These are phyloP conservation scores for Sebastes iracundus DNA, from an alignment of 2,797 vertebrate species.

Conservation along the genomic window DNA sequence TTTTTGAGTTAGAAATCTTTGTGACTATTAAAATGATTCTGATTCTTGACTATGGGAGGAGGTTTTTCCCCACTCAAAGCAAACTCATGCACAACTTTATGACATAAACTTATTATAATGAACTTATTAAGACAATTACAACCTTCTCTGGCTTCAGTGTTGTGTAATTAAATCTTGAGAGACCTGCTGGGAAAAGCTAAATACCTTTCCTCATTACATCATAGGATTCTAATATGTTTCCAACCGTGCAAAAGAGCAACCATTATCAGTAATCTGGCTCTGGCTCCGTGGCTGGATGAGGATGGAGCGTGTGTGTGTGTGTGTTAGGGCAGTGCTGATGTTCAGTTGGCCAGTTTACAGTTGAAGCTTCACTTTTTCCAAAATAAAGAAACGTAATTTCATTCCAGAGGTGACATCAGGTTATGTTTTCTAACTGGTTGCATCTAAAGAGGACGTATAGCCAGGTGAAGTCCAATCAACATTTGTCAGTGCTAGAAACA, in stretches of 20 bases:
- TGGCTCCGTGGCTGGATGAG: conserved; percentile 1
- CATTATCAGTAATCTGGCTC: conserved; percentile 46
- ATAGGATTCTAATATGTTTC: conserved; percentile 33
- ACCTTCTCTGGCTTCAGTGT: background rate
- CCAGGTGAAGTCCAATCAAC: background rate
- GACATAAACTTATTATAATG: conserved; percentile 5
- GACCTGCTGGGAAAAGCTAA: conserved; percentile 15
- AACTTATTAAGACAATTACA: background rate
- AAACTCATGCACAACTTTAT: background rate
- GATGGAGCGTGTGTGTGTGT: conserved; percentile 30
- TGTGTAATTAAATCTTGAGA: background rate
- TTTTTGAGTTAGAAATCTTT: background rate
- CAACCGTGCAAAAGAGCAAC: conserved; percentile 19
- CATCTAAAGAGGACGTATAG: background rate
- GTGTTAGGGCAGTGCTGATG: conserved; percentile 11
- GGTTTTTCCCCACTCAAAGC: background rate
- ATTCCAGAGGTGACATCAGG: conserved; percentile 16
- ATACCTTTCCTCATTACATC: conserved; percentile 33
- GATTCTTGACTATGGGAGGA: conserved; percentile 2
- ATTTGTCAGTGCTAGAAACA: background rate
- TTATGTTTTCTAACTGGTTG: conserved; percentile 12
- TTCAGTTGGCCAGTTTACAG: conserved; percentile 31
- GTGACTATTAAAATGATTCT: background rate
- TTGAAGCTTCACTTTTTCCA: conserved; percentile 40
- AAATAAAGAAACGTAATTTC: conserved; percentile 30